Percentiles rank a stretch among this genome's conserved stretches.
phyloP scores from a whole-genome alignment of 1,140 invertebrate species.

The Orius laevigatus region DNA sequence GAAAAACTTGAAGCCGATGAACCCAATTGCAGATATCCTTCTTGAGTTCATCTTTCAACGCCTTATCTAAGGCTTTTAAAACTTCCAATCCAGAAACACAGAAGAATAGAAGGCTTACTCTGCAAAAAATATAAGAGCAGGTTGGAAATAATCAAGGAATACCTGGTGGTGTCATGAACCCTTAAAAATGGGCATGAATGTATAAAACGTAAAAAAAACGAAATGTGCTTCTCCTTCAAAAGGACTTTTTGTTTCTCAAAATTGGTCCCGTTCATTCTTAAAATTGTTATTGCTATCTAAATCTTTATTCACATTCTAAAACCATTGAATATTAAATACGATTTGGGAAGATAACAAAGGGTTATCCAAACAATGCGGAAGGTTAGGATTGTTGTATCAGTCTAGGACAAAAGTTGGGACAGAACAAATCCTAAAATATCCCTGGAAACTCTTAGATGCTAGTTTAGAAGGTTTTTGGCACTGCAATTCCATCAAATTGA shows the following conservation, averaged over 20 bases:
- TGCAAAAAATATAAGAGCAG: slow-evolving; percentile 27
- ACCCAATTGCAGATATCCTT: slow-evolving; percentile 75
- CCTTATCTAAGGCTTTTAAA: slow-evolving; percentile 46
- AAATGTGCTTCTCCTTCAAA: slow-evolving; percentile 11
- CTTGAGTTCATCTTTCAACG: slow-evolving; percentile 41
- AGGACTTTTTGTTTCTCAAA: no score
- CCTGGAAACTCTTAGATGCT: no score
- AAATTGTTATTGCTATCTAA: not conserved
- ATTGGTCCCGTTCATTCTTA: no score
- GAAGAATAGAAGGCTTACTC: slow-evolving; percentile 77
- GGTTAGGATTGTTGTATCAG: no score
- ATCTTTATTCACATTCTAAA: slow-evolving; percentile 2
- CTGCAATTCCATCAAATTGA: no score
- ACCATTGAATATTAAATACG: not conserved
- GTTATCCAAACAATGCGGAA: no score
- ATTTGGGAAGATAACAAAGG: not conserved
- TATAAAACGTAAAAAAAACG: slow-evolving; percentile 16
- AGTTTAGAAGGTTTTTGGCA: no score
- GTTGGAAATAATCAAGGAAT: slow-evolving; percentile 3
- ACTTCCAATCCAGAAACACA: slow-evolving; percentile 78
- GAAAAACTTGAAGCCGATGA: slow-evolving; percentile 63
- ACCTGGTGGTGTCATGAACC: slow-evolving; percentile 18
- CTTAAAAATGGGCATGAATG: slow-evolving; percentile 12
- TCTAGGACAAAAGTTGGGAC: no score
- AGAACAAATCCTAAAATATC: no score